These are phyloP conservation scores for Nematolebias whitei DNA, from an alignment of 2,113 vertebrate species.

Conservation along the genomic window DNA sequence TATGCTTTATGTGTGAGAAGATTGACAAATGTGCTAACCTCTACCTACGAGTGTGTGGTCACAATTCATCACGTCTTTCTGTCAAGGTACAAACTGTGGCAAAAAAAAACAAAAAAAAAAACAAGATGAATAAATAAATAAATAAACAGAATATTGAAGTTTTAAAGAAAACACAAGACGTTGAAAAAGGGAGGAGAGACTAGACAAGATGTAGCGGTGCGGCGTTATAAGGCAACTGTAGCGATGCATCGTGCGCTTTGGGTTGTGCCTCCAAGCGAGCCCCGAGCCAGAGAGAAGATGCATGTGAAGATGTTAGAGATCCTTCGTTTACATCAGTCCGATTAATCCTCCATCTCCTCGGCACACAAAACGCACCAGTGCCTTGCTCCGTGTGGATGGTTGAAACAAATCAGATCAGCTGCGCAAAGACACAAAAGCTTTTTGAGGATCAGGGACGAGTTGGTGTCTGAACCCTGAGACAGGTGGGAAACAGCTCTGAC, in stretches of 20 bases:
- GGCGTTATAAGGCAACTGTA: slow-evolving; percentile 23
- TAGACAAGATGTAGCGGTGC: slow-evolving; percentile 15
- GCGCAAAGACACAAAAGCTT: slow-evolving; percentile 32
- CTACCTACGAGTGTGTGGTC: slow-evolving; percentile 36
- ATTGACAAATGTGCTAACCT: slow-evolving; percentile 58
- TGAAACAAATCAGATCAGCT: slow-evolving; percentile 39
- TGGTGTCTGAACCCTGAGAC: slow-evolving; percentile 43
- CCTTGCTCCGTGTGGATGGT: slow-evolving; percentile 31
- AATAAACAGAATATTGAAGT: slow-evolving; percentile 22
- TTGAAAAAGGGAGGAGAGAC: neutral
- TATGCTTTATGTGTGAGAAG: slow-evolving; percentile 43
- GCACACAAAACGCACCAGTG: slow-evolving; percentile 17
- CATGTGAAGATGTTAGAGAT: slow-evolving; percentile 54
- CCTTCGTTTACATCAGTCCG: slow-evolving; percentile 44
- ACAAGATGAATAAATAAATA: neutral
- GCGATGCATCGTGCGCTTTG: slow-evolving; percentile 48
- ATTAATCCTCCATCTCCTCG: slow-evolving; percentile 53
- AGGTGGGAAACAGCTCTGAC: slow-evolving; percentile 59
- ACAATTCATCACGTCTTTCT: slow-evolving; percentile 29
- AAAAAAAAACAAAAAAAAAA: slow-evolving; percentile 1
- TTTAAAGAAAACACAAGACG: slow-evolving; percentile 18
- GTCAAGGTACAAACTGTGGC: slow-evolving; percentile 28
- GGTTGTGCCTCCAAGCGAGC: slow-evolving; percentile 63
- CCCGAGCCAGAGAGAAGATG: slow-evolving; percentile 44
- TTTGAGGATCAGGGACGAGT: slow-evolving; percentile 51